phyloP scores from a whole-genome alignment of 2,113 vertebrate species.

The Fukomys damarensis region DNA sequence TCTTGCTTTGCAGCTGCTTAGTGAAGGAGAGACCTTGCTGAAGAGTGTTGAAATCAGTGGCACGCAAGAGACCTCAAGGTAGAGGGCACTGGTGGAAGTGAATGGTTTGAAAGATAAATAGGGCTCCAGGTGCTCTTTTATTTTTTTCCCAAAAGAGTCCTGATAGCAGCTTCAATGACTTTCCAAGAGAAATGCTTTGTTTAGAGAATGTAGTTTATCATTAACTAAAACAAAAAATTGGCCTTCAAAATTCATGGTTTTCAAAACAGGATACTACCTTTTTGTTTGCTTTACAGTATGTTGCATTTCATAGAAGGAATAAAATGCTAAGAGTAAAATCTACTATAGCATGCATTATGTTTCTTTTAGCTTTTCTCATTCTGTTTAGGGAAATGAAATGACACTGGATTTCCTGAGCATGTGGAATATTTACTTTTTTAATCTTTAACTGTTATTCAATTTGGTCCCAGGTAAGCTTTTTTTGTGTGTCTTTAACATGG shows the following conservation, averaged over 20 bases:
- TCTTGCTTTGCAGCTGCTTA: conserved; percentile 44
- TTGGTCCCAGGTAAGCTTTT: background rate
- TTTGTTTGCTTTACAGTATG: background rate
- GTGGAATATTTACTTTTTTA: background rate
- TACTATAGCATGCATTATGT: background rate
- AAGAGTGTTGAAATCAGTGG: background rate
- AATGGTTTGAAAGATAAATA: background rate
- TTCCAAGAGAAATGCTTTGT: conserved; percentile 39
- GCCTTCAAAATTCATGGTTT: background rate
- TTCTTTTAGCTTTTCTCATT: conserved; percentile 28
- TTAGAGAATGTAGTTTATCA: background rate
- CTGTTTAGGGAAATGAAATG: background rate
- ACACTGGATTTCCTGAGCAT: background rate
- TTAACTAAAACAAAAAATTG: background rate
- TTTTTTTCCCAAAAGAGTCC: background rate
- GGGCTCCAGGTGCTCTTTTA: background rate
- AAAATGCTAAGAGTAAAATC: background rate
- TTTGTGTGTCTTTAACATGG: background rate
- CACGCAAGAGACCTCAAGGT: background rate
- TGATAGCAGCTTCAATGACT: background rate
- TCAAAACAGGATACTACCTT: background rate
- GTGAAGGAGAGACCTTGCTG: background rate
- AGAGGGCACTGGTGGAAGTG: background rate
- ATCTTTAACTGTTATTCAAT: background rate
- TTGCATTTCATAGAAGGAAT: background rate